phyloP scores from a whole-genome alignment of 2,888 invertebrate species.

The Megamerina dolium region DNA sequence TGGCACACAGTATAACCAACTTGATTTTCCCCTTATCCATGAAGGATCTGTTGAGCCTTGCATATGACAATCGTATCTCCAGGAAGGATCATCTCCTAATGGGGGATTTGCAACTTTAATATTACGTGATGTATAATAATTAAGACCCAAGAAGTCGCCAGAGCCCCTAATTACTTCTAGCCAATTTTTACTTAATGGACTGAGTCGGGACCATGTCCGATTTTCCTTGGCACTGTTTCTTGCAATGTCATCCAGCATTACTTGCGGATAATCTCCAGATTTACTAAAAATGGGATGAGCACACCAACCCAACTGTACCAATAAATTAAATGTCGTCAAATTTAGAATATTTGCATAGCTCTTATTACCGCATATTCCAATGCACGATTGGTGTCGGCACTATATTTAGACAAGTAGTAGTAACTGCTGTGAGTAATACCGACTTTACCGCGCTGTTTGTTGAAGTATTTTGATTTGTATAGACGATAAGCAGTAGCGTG shows the following conservation, averaged over 20 bases:
- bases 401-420: slow-evolving; percentile 28
- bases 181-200: slow-evolving; percentile 23
- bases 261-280: slow-evolving; percentile 38
- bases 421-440: slow-evolving; percentile 33
- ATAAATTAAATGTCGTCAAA: neutral
- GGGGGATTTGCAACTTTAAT: slow-evolving; percentile 23
- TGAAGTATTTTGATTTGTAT: slow-evolving; percentile 47
- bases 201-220: slow-evolving; percentile 32
- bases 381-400: slow-evolving; percentile 28
- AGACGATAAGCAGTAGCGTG: slow-evolving; percentile 53
- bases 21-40: slow-evolving; percentile 34
- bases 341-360: slow-evolving; percentile 20
- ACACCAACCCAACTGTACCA: slow-evolving; percentile 41
- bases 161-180: slow-evolving; percentile 25
- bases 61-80: slow-evolving; percentile 50
- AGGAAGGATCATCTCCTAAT: slow-evolving; percentile 50
- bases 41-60: slow-evolving; percentile 24
- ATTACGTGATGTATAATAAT: slow-evolving; percentile 35
- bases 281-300: slow-evolving; percentile 38
- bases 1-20: slow-evolving; percentile 38
- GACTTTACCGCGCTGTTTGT: slow-evolving; percentile 34
- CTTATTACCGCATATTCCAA: slow-evolving; percentile 31
- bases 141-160: slow-evolving; percentile 37
- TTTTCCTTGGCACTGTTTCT: slow-evolving; percentile 38
- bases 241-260: slow-evolving; percentile 35